These are phyloP conservation scores for Bombylius major DNA, from an alignment of 2,888 invertebrate genomes.

Conservation along the genomic window DNA sequence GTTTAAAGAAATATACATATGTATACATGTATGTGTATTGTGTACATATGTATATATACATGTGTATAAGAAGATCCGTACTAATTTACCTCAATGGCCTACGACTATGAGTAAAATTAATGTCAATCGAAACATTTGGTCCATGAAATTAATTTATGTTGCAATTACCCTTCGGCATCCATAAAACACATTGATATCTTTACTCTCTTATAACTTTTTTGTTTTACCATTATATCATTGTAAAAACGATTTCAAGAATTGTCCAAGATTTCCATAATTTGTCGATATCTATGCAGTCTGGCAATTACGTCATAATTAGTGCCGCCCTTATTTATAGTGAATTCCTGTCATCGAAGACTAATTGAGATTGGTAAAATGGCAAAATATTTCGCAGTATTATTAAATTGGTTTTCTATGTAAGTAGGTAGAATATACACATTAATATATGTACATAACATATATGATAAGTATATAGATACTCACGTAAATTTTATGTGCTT, in stretches of 20 bases:
- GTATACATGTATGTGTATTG: no score
- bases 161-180: constrained; percentile 36
- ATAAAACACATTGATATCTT: constrained; percentile 35
- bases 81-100: background rate
- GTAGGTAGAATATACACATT: no score
- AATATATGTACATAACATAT: no score
- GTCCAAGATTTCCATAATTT: constrained; percentile 35
- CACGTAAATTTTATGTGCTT: no score
- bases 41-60: background rate
- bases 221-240: background rate
- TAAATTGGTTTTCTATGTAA: no score
- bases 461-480: no score
- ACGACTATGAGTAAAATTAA: background rate
- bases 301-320: constrained; percentile 36
- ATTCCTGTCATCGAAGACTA: constrained; percentile 19
- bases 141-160: constrained; percentile 39
- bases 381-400: no score
- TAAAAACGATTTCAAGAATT: background rate
- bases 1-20: no score
- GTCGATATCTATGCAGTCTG: constrained; percentile 36
- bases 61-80: background rate
- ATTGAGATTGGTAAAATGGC: constrained; percentile 8
- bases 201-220: background rate
- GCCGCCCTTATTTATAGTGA: constrained; percentile 16
- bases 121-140: constrained; percentile 20